Percentiles rank a stretch among this genome's conserved stretches.
These are phyloP conservation scores for Danio jaintianensis DNA, from an alignment of 2,797 vertebrate genomes.

Conservation along the genomic window DNA sequence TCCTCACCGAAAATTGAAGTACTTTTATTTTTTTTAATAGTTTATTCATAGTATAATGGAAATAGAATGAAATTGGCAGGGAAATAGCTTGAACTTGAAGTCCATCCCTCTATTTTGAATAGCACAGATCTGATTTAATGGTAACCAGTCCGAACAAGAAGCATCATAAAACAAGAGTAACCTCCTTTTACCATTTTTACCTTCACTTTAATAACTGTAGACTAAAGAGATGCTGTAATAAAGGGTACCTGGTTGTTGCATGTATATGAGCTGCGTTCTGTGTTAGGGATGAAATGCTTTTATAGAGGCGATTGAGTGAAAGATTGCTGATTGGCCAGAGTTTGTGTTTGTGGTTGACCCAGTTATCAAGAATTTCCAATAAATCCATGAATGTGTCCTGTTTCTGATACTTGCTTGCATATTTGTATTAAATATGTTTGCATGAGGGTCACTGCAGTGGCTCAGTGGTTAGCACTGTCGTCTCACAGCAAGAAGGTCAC, in stretches of 20 bases:
- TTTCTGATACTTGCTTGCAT: constrained; percentile 3
- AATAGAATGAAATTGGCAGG: constrained; percentile 9
- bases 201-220: constrained; percentile 1
- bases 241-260: constrained; percentile 26
- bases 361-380: constrained; percentile 40
- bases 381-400: constrained; percentile 42
- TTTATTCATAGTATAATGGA: constrained; percentile 27
- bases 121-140: constrained; percentile 6
- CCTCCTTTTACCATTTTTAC: constrained; percentile 38
- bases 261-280: constrained; percentile 25
- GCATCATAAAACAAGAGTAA: not conserved
- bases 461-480: too few species aligned
- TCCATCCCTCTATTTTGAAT: constrained; percentile 8
- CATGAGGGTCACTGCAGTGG: too few species aligned
- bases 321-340: constrained; percentile 13
- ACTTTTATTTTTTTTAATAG: constrained; percentile 45
- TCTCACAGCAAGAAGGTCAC: too few species aligned
- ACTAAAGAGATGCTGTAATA: constrained; percentile 14
- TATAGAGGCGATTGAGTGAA: constrained; percentile 29
- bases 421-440: not conserved
- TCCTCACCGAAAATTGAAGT: constrained; percentile 14
- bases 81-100: not conserved
- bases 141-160: constrained; percentile 5
- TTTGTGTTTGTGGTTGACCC: constrained; percentile 34
- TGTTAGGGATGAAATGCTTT: constrained; percentile 17